Base-by-base conservation (phyloP, 2,888 invertebrate species). In the Conus canariensis region DNA sequence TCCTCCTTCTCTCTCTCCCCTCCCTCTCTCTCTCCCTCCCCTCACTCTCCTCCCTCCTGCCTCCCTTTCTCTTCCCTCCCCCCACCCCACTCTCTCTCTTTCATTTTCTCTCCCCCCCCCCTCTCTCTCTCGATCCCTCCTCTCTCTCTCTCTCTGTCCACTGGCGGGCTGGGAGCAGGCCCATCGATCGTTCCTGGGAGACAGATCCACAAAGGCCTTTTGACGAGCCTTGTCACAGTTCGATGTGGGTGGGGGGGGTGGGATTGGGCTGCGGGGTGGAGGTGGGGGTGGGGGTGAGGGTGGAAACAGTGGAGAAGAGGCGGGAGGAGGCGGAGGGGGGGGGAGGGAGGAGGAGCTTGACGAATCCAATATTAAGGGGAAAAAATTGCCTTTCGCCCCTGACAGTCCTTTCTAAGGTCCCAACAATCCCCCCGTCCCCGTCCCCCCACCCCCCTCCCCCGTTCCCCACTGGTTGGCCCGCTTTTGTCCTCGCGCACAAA, bases 221-320 rank as follows among this genome's bases (percentile, higher is more conserved):
- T 74, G 74, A n/a, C 74, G n/a, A 74, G 70, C 22, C 12, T 74
- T 74, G 74, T 74, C n/a, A 74, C 74, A 74, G 74, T 74, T 74
- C 74, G 74, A 74, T 74, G 74, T 74, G 74, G 74, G 74, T 74
- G 74, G 74, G 74, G 4, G 45, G 45, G 45, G 45, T 45, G 45
- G 45, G 45, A 45, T 45, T 45, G 45, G 45, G 45, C 45, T 45
- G 45, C 45, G 45, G 45, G 30, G 30, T 30, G 30, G 30, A 30
- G 30, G 45, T 45, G 45, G 45, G 45, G 45, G 45, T 45, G 45
- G 45, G 45, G 45, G 45, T 45, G 45, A 45, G 45, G 45, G 45
- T 45, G 45, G 30, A 45, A 45, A 45, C 45, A 45, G 45, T 45
- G 45, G 45, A 45, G 45, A 45, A 45, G 45, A 45, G 45, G 45